Base-by-base conservation (phyloP, 2,888 invertebrate genomes). In the Nycteola revayana region DNA sequence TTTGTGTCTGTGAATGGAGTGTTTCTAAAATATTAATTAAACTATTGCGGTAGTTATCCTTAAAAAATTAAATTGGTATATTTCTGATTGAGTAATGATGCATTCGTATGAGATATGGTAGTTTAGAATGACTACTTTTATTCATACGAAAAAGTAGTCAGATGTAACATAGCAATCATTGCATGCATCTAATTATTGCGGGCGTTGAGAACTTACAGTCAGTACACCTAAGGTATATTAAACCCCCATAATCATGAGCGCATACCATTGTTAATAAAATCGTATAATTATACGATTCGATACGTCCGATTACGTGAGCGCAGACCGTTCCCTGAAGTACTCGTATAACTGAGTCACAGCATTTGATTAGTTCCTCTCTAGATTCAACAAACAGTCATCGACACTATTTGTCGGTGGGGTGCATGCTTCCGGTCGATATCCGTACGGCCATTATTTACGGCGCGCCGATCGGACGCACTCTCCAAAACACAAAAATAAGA, bases 401-500 rank as follows among this genome's bases (percentile, higher is more conserved):
- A 73, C 78, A 78, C 75, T 67, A 70, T 80, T 81, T 63, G 65
- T 59, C 44, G 48, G 46, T 73, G 64, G 62, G 63, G 72, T 72
- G 80, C 80, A 76, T 69, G 67, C 65, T 84, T 87, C 85, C 86
- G 79, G 60, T 59, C 75, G 74, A 80, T 82, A 79, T 82, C 81
- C 77, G 77, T 55, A 51, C 62, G 61, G 3, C 3, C 21, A 21
- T 84, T 84, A 83, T 84, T 81, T 75, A 76, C 69, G 72, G 70
- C 63, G 45, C 61, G 33, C 55, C 66, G 58, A 75, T 77, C 72
- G 73, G 75, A 71, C 72, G 74, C 73, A 76, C 75, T 78, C 77
- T 77, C 82, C 61, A 79, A 85, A 83, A 82, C 75, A 81, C 83
- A 84, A 83, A 84, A 83, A 80, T 79, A 68, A 74, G 67, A 75